Base-by-base conservation (phyloP, 2,113 vertebrate genomes). In the Aegithalos caudatus region DNA sequence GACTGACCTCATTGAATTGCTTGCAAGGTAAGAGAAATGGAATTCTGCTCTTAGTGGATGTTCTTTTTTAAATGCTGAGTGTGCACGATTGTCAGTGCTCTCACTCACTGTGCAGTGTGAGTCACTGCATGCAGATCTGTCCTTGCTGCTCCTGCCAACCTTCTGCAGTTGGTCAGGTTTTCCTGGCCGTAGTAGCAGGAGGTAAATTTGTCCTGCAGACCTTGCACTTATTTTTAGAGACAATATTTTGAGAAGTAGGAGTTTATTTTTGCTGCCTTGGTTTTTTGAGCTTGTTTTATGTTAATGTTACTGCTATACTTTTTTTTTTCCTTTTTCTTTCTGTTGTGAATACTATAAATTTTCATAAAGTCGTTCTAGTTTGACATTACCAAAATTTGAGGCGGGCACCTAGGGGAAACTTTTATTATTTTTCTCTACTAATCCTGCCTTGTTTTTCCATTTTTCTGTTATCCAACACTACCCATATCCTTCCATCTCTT, bases 1-100 rank as follows among this genome's bases (percentile, higher is more conserved):
- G 98, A 99, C 99, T 95, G 99, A 99, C 96, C 99, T 99, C 92
- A 99, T 99, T 95, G 99, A 99, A 93, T 97, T 99, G 74, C 98
- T 99, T 94, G 99, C 99, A 95, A 99, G 99, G 99, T 99, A 98
- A 98, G 86, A 44, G 65, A 76, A 54, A 53, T n/a, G 1, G 57
- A 50, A 45, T 64, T 58, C 21, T 88, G 35, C 48, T 70, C 20
- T 48, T 76, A 13, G 7, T 15, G n/a, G 60, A 31, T 70, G 31
- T 79, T 64, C 22, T 40, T 80, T 83, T 62, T 51, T 19, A 60
- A 83, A 22, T 47, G 38, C n/a, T 48, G 4, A 4, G 1, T 37
- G 47, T 69, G 2, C 51, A 17, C 2, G 1, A 64, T 48, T 84
- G 27, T 57, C 24, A 42, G 42, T 31, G 21, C 67, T 3, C 16